These are phyloP conservation scores for Sialia sialis DNA, from an alignment of 2,113 vertebrate genomes.

Conservation along the genomic window DNA sequence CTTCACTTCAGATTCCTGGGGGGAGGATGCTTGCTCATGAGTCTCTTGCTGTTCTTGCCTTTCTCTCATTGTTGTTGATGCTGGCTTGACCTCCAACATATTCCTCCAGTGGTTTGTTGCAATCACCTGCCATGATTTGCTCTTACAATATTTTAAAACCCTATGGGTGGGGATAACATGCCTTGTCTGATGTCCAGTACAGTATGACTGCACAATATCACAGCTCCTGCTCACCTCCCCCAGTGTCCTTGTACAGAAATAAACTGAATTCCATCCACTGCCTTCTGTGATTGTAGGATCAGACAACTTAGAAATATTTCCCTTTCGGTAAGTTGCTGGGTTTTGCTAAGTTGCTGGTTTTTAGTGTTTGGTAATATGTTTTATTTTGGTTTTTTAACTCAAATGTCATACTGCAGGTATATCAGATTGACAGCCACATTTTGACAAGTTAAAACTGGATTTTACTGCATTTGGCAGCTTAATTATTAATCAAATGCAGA, in stretches of 20 bases:
- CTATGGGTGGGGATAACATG: background rate
- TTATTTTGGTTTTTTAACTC: background rate
- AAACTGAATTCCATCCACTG: background rate
- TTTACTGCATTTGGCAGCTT: background rate
- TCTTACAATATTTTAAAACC: constrained; percentile 23
- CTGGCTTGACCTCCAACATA: background rate
- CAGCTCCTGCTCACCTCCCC: background rate
- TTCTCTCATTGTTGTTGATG: background rate
- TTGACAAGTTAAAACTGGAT: background rate
- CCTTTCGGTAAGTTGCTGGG: background rate
- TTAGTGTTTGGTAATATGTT: background rate
- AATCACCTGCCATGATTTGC: constrained; percentile 9
- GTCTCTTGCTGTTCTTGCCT: background rate
- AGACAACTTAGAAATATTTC: background rate
- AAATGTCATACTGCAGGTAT: background rate
- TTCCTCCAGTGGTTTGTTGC: background rate
- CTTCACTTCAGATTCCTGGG: background rate
- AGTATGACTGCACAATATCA: background rate
- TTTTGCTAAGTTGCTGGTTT: background rate
- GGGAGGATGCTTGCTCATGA: background rate
- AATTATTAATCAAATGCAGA: background rate
- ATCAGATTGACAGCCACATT: background rate
- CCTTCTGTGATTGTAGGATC: background rate
- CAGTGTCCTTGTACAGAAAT: background rate
- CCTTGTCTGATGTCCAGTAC: background rate